Conservation (phyloP, 1,140 invertebrate genomes). For the Nasonia longicornis region DNA sequence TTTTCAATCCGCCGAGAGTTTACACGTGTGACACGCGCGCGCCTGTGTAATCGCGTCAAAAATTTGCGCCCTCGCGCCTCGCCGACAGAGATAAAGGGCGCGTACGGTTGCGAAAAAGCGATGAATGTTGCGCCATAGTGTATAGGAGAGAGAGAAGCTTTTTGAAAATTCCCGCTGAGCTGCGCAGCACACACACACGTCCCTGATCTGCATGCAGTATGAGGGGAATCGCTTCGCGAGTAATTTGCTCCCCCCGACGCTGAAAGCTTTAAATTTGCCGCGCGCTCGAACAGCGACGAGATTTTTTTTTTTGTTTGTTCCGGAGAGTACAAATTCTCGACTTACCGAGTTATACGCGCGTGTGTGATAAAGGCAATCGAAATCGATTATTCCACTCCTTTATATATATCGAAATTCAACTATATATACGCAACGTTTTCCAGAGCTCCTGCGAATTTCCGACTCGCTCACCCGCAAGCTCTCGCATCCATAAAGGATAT, state of each 20-base stretch:
- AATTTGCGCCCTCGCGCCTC: background rate
- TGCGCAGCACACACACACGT: background rate
- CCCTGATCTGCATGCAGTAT: conserved; percentile 3
- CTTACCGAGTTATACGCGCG: background rate
- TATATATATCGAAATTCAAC: too few relatives aligned
- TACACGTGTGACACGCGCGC: background rate
- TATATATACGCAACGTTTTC: too few relatives aligned
- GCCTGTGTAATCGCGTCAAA: conserved; percentile 24
- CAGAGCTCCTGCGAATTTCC: too few relatives aligned
- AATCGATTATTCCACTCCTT: too few relatives aligned
- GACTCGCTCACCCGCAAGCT: too few relatives aligned
- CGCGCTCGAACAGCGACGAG: background rate
- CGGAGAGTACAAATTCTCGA: background rate
- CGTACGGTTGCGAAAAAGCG: background rate
- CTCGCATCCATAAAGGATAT: too few relatives aligned
- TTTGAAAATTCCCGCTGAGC: conserved; percentile 11
- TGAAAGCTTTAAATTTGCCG: conserved; percentile 15
- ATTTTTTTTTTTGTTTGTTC: background rate
- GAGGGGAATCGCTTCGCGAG: background rate
- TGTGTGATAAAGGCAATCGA: background rate
- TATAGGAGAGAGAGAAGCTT: background rate
- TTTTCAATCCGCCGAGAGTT: conserved; percentile 17
- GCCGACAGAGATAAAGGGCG: conserved; percentile 8
- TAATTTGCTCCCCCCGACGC: conserved; percentile 1
- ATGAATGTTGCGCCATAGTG: background rate